A percentile compares a stretch with the other conserved stretches of the same genome.
These are phyloP conservation scores for Falcunculus frontatus DNA, from an alignment of 2,113 vertebrate genomes.

Conservation along the genomic window DNA sequence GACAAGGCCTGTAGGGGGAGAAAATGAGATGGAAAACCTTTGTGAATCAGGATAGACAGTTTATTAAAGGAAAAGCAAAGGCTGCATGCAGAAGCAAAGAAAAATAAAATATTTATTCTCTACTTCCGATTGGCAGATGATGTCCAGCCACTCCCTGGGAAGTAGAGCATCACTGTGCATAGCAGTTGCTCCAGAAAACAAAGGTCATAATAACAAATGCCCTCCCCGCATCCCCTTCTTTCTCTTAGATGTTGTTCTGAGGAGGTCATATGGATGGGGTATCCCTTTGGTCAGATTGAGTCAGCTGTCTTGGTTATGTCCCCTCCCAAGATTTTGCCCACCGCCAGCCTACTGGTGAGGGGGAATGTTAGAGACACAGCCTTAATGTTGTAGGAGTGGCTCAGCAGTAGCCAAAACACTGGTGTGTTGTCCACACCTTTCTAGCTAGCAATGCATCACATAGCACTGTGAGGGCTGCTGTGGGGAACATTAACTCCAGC, in stretches of 20 bases:
- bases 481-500: background rate
- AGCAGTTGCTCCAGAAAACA: background rate
- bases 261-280: background rate
- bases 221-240: fast-evolving
- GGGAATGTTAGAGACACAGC: background rate
- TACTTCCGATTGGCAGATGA: background rate
- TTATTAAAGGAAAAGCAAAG: background rate
- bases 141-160: background rate
- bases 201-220: background rate
- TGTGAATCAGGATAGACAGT: background rate
- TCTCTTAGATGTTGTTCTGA: background rate
- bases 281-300: background rate
- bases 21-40: background rate
- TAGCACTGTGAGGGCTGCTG: background rate
- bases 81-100: background rate
- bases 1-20: background rate
- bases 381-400: background rate
- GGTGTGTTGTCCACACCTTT: background rate
- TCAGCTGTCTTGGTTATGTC: background rate
- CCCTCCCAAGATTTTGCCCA: background rate
- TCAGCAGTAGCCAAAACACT: background rate
- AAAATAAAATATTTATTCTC: background rate
- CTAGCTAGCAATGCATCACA: background rate
- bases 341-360: background rate
- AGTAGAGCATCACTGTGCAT: background rate